A percentile compares a stretch with the other conserved stretches of the same genome.
phyloP scores from a whole-genome alignment of 2,113 vertebrate species.

The Odontophorus gujanensis region DNA sequence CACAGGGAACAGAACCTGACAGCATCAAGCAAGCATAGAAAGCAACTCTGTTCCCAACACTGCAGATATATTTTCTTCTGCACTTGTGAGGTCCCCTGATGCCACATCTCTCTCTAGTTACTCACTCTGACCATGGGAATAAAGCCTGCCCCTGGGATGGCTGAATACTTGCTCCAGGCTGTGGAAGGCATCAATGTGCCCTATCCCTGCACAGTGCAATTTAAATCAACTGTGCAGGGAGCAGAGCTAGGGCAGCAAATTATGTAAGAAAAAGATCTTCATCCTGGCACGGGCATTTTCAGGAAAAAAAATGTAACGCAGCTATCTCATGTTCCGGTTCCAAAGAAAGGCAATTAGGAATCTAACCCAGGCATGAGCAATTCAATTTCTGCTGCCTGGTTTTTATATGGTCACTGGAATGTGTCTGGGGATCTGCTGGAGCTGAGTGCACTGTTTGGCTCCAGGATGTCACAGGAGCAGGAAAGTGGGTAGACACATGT shows the following conservation, averaged over 20 bases:
- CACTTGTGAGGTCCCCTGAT: background rate
- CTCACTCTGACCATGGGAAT: slow-evolving; percentile 19
- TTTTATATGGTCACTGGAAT: background rate
- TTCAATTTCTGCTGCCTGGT: background rate
- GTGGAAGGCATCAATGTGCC: slow-evolving; percentile 12
- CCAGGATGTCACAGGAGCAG: background rate
- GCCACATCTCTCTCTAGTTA: background rate
- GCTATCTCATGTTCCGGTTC: background rate
- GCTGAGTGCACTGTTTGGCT: background rate
- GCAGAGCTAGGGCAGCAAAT: slow-evolving; percentile 8
- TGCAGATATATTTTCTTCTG: slow-evolving; percentile 24
- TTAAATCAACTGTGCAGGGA: slow-evolving; percentile 26
- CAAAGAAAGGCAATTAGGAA: slow-evolving; percentile 30
- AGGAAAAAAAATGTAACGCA: background rate
- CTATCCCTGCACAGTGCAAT: background rate
- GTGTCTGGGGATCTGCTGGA: background rate
- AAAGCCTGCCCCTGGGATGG: background rate
- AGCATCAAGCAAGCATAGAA: background rate
- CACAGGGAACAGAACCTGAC: background rate
- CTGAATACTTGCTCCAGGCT: slow-evolving; percentile 15
- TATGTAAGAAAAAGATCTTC: slow-evolving; percentile 2
- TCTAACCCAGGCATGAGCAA: background rate
- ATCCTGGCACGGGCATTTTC: background rate
- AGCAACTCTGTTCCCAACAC: background rate
- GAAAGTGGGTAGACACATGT: background rate